Evolutionary conservation across 1,140 invertebrate species (phyloP), one percentile per base, ranked within the genome.

Genomic region (Lepidurus packardi): DNA sequence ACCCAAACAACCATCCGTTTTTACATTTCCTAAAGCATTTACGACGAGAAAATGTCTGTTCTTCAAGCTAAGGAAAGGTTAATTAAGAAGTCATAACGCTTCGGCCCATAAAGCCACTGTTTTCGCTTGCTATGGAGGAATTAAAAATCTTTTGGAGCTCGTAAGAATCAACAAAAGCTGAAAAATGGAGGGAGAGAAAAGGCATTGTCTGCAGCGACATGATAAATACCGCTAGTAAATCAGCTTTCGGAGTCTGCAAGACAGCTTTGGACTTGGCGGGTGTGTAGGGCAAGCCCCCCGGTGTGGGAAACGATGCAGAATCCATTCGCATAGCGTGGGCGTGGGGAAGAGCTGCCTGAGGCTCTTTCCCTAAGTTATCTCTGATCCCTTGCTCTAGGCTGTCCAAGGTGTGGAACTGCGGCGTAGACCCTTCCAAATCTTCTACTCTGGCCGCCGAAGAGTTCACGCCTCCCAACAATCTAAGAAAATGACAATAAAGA

Each of bases 341-440:
- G 53, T 65, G 53, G 6, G 53, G 53, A 65, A 65, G 53, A 5
- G 53, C 53, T n/a, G 45, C 45, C 45, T 65, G 53, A 21, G 9
- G 4, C 1, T 65, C 53, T 16, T 65, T 65, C 6, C 73, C 73
- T 16, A 74, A 43, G 41, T 73, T 78, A 10, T 73, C 78, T 34
- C 78, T 10, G 21, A 78, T 43, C 13, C 75, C 78, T 44, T 74
- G 41, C 78, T 78, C 78, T 8, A 78, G n/a, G 21, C 73, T 78
- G 1, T 78, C 73, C 7, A 74, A 73, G 43, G 78, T 78, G 11
- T 74, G 78, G 24, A 78, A 74, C 21, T 78, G 73, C 41, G 78
- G 43, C 43, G 78, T 25, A n/a, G 47, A 24, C 16, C 41, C 73
- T 78, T 45, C 42, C n/a, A 74, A 34, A n/a, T 73, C 73, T 45